phyloP scores from a whole-genome alignment of 2,888 invertebrate genomes.

The Caenorhabditis macrosperma region DNA sequence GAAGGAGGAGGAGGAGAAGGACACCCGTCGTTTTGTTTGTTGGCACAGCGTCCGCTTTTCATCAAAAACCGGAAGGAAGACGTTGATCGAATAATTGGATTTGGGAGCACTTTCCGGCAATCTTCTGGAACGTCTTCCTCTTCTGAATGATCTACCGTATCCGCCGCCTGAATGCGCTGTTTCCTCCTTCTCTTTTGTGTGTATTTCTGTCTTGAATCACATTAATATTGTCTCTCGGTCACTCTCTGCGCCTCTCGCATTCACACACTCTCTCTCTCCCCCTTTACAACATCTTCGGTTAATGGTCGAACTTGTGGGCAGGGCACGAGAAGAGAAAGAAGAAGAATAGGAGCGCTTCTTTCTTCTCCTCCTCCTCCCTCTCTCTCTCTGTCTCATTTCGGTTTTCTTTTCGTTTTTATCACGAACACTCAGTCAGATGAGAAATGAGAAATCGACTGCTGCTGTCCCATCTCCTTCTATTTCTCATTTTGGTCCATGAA shows the following conservation, averaged over 20 bases:
- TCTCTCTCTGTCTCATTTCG: neutral
- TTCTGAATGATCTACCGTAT: slow-evolving; percentile 3
- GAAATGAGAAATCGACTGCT: neutral
- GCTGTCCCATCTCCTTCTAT: neutral
- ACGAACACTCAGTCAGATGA: neutral
- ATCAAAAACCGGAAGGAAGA: slow-evolving; percentile 9
- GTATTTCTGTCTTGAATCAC: slow-evolving; percentile 10
- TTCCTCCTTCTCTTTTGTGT: slow-evolving; percentile 10
- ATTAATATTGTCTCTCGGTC: slow-evolving; percentile 10
- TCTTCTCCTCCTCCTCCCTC: neutral
- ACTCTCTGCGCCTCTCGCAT: slow-evolving; percentile 14
- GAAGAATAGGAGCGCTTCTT: neutral
- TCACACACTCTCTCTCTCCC: slow-evolving; percentile 18
- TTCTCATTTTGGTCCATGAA: neutral
- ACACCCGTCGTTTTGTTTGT: neutral
- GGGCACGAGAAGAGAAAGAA: slow-evolving; percentile 5
- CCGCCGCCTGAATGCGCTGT: neutral
- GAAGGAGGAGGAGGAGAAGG: neutral
- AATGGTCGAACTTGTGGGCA: slow-evolving; percentile 39
- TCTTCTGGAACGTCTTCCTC: neutral
- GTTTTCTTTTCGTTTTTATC: neutral
- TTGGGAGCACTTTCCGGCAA: neutral
- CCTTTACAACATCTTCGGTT: slow-evolving; percentile 18
- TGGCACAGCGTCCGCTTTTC: neutral
- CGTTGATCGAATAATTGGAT: neutral